Base-by-base conservation (phyloP, 1,140 invertebrate species). In the Penaeus indicus region DNA sequence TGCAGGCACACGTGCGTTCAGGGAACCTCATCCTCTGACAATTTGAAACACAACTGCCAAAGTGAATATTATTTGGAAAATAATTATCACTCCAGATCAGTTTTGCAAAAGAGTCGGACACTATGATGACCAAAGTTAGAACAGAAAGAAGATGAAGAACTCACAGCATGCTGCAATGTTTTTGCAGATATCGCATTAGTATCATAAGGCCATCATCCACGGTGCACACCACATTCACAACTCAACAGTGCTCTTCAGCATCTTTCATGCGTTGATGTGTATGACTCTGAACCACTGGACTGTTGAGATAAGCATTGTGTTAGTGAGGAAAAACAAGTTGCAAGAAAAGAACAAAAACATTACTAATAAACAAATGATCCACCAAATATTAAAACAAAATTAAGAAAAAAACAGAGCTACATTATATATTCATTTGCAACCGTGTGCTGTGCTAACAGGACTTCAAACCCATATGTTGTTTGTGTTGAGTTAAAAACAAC, bases 131-230 rank as follows among this genome's bases (percentile, higher is more conserved):
- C n/a, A 54, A 27, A 10, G 11, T 1, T 38, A 1, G 78, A 47
- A 80, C n/a, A 42, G 38, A 42, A 80, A 1, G 38, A 80, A 19
- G 38, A 42, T 11, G 10, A 47, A 42, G n/a, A 27, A 83, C 90
- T 77, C 84, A 91, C 90, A 11, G 85, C 90, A 80, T 91, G 90
- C 42, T 91, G 90, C 90, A 88, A 91, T 27, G 82, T 67, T 32
- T n/a, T 67, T 64, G 32, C 90, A 91, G 21, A 89, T 42, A 69
- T 87, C 88, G 84, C 90, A 91, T 8, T n/a, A 91, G 63, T 18
- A 91, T 89, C 90, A 91, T 91, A 54, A 91, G 81, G 19, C 88
- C 90, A 85, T 91, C 85, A 64, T 91, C n/a, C 90, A 13, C 25
- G 47, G 54, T 87, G 22, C 5, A 87, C 88, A n/a, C 64, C 64